A percentile compares a stretch with the other conserved stretches of the same genome.
These are phyloP conservation scores for Sebastes elongatus DNA, from an alignment of 2,797 vertebrate species.

Conservation along the genomic window DNA sequence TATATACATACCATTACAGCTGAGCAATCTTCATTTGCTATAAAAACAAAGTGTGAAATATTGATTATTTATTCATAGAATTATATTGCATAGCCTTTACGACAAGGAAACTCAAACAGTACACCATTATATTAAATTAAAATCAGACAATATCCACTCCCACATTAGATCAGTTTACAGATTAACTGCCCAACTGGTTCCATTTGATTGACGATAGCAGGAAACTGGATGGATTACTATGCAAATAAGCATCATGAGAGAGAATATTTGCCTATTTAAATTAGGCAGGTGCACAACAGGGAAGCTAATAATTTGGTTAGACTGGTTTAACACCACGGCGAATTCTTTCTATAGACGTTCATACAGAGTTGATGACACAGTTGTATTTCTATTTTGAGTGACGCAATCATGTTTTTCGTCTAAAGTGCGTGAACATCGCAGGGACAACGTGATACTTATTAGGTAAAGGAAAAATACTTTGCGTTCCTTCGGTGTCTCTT, in stretches of 20 bases:
- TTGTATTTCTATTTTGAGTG: neutral
- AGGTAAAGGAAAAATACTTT: neutral
- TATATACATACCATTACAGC: neutral
- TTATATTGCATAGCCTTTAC: neutral
- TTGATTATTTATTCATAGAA: neutral
- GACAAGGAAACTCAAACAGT: neutral
- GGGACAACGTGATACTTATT: neutral
- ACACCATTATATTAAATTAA: too few species aligned
- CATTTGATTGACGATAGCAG: neutral
- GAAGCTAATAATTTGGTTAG: constrained; percentile 29
- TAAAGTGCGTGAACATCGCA: neutral
- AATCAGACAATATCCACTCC: neutral
- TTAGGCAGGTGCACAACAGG: constrained; percentile 27
- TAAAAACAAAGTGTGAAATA: neutral
- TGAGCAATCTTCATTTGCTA: neutral
- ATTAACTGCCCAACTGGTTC: neutral
- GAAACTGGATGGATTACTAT: constrained; percentile 24
- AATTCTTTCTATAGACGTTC: neutral
- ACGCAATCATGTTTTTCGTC: neutral
- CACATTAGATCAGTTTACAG: neutral
- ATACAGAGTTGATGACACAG: neutral
- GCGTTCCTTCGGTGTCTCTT: neutral
- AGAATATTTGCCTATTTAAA: constrained; percentile 65
- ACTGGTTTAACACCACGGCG: constrained; percentile 19
- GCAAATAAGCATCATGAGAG: constrained; percentile 22